A percentile compares a stretch with the other conserved stretches of the same genome.
phyloP scores from a whole-genome alignment of 2,888 invertebrate species.

The Dasysyrphus albostriatus region DNA sequence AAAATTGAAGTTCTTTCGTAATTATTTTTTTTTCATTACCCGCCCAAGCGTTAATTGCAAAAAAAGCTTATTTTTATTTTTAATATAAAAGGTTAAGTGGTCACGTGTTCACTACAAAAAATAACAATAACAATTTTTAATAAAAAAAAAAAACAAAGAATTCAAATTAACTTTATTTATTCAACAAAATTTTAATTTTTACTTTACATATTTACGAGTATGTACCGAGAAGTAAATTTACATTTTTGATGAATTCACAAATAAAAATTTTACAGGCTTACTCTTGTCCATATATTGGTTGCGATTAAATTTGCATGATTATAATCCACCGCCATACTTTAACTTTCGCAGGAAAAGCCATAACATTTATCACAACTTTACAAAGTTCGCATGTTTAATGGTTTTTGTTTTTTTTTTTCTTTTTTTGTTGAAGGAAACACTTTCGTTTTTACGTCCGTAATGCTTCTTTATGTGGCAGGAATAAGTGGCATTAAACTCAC shows the following conservation, averaged over 20 bases:
- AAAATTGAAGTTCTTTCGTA: too few relatives aligned
- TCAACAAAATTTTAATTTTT: neutral
- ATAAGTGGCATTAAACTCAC: slow-evolving; percentile 6
- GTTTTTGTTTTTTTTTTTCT: too few relatives aligned
- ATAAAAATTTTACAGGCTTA: slow-evolving; percentile 8
- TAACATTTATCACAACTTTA: slow-evolving; percentile 2
- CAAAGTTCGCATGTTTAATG: neutral
- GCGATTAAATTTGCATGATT: slow-evolving; percentile 66
- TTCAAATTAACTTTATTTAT: neutral
- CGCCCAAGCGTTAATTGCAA: too few relatives aligned
- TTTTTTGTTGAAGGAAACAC: slow-evolving; percentile 9
- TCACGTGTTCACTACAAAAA: slow-evolving; percentile 41
- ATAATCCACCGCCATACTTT: slow-evolving; percentile 1
- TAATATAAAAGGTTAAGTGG: slow-evolving; percentile 51
- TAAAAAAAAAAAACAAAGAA: neutral
- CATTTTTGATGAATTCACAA: slow-evolving; percentile 38
- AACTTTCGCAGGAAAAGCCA: neutral
- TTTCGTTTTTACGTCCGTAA: neutral
- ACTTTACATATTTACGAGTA: neutral
- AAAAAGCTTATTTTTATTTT: neutral
- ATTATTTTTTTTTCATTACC: too few relatives aligned
- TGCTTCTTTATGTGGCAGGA: neutral
- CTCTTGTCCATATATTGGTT: slow-evolving; percentile 11
- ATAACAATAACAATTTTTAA: neutral
- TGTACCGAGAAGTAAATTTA: slow-evolving; percentile 1